Conservation (phyloP, 2,888 invertebrate genomes). For the Caenorhabditis sp. region DNA sequence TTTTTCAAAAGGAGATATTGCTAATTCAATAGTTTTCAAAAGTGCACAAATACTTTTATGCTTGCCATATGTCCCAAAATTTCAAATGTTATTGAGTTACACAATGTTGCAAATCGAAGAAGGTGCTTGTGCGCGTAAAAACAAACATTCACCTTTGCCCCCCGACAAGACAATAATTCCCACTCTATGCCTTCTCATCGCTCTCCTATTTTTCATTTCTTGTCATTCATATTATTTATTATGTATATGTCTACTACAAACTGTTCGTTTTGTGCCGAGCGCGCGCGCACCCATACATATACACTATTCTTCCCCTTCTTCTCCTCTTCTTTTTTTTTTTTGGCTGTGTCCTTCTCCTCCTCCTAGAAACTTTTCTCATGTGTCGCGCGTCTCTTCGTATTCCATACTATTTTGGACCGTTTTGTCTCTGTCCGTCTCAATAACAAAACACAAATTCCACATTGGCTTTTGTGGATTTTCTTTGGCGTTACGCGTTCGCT, state of each 20-base stretch:
- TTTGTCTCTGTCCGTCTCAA: background rate
- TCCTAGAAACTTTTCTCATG: background rate
- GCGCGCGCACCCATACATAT: background rate
- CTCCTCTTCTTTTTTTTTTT: background rate
- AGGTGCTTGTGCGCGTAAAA: background rate
- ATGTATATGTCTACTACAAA: slow-evolving; percentile 7
- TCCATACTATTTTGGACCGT: background rate
- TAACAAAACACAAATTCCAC: no score
- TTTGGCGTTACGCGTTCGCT: no score
- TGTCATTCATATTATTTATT: slow-evolving; percentile 18
- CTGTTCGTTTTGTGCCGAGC: background rate
- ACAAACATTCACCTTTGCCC: background rate
- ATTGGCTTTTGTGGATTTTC: no score
- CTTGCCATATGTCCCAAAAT: background rate
- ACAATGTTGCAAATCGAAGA: background rate
- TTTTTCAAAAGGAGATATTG: background rate
- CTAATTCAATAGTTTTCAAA: background rate
- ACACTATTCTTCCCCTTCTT: background rate
- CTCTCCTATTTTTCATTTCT: slow-evolving; percentile 12
- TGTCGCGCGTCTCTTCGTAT: background rate
- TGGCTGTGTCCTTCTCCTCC: slow-evolving; percentile 2
- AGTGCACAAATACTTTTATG: background rate
- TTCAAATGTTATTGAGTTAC: background rate
- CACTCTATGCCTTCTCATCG: slow-evolving; percentile 5
- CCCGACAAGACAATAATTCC: slow-evolving; percentile 12